These are phyloP conservation scores for Littorina saxatilis DNA, from an alignment of 1,140 invertebrate species.

Conservation along the genomic window DNA sequence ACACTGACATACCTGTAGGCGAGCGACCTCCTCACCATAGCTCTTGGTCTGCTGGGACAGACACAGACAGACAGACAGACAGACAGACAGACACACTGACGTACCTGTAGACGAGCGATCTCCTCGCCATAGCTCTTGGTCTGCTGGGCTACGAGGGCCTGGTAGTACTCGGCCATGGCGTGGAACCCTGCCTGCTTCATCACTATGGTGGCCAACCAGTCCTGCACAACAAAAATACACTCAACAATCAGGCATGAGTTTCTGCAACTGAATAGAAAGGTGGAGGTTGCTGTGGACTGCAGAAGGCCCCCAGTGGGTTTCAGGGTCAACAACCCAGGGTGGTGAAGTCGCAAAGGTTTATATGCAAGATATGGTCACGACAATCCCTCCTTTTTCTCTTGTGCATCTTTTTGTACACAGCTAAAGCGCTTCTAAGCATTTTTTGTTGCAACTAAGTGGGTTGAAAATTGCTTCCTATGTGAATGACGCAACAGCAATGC, in stretches of 20 bases:
- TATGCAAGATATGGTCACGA: too few species aligned
- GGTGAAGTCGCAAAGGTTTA: too few species aligned
- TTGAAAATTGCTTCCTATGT: too few species aligned
- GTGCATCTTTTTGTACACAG: too few species aligned
- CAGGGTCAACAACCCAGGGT: too few species aligned
- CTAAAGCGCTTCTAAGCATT: too few species aligned
- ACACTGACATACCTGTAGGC: too few species aligned
- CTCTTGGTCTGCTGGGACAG: not conserved
- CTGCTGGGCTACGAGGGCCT: constrained; percentile 88
- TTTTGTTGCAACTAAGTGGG: too few species aligned
- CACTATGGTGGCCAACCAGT: constrained; percentile 80
- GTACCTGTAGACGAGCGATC: constrained; percentile 87
- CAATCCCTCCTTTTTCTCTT: too few species aligned
- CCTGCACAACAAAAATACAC: constrained; percentile 68
- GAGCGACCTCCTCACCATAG: not conserved
- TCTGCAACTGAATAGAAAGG: too few species aligned
- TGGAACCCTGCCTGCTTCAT: constrained; percentile 93
- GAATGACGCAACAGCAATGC: too few species aligned
- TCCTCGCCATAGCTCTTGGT: constrained; percentile 94
- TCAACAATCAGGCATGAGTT: not conserved
- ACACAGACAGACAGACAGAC: not conserved
- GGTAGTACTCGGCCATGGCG: constrained; percentile 92
- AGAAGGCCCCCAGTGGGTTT: too few species aligned
- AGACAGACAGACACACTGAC: not conserved
- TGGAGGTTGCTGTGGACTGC: not conserved